A percentile compares a stretch with the other conserved stretches of the same genome.
These are phyloP conservation scores for Gryllus bimaculatus DNA, from an alignment of 1,140 invertebrate genomes.

Conservation along the genomic window DNA sequence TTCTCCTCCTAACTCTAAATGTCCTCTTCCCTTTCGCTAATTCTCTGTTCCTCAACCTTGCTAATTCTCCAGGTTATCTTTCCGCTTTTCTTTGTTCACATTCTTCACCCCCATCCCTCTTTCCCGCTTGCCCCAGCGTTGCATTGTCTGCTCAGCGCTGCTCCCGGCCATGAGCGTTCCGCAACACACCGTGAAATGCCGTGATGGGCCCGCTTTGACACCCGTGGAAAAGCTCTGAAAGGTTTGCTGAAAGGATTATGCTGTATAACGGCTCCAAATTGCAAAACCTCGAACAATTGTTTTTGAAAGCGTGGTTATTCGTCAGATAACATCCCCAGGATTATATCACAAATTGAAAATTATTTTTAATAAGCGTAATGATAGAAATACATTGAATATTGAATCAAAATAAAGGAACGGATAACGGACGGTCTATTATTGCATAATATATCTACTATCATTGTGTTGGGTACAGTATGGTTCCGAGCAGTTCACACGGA, in stretches of 20 bases:
- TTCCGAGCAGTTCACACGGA: background rate
- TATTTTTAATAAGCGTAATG: background rate
- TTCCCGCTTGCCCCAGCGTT: background rate
- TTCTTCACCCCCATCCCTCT: background rate
- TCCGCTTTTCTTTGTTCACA: background rate
- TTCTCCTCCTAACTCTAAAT: too few relatives aligned
- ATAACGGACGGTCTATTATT: background rate
- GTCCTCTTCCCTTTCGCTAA: too few relatives aligned
- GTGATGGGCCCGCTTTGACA: background rate
- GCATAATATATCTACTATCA: background rate
- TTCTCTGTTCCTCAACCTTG: too few relatives aligned
- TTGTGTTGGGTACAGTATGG: background rate
- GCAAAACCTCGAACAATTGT: background rate
- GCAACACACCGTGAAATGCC: background rate
- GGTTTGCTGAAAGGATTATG: slow-evolving; percentile 1
- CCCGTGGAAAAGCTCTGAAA: background rate
- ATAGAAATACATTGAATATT: background rate
- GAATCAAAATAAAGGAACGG: background rate
- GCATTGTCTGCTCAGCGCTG: background rate
- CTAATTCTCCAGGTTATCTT: background rate
- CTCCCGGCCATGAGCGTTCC: background rate
- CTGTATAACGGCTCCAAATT: background rate
- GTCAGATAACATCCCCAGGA: background rate
- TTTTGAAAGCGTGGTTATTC: background rate
- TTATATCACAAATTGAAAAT: background rate